Percentiles rank a stretch among this genome's conserved stretches.
Conservation (phyloP, 2,113 vertebrate species). For the Catharus minimus region DNA sequence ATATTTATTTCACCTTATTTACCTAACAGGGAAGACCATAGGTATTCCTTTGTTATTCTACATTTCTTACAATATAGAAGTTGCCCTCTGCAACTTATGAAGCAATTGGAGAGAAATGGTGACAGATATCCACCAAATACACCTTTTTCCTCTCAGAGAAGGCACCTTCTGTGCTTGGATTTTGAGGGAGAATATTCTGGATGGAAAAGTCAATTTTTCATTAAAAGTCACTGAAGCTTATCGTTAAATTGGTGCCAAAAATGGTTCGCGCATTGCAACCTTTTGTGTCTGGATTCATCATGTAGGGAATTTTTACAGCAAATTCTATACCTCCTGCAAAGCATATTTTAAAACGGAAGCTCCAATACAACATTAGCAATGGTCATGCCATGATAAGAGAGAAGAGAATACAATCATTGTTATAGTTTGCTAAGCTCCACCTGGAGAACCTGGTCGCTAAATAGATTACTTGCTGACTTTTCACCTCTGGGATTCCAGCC, state of each 20-base stretch:
- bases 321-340: conserved; percentile 48
- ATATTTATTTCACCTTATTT: background rate
- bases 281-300: conserved; percentile 20
- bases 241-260: conserved; percentile 20
- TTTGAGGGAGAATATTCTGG: background rate
- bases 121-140: background rate
- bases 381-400: background rate
- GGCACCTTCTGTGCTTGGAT: background rate
- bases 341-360: conserved; percentile 20
- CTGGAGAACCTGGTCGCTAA: conserved; percentile 66
- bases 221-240: conserved; percentile 35
- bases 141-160: background rate
- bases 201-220: conserved; percentile 14
- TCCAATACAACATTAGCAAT: conserved; percentile 12
- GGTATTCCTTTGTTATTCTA: background rate
- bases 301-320: conserved; percentile 4
- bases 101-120: background rate
- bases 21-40: background rate
- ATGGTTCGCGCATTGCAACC: background rate
- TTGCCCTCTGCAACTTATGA: background rate
- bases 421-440: conserved; percentile 53
- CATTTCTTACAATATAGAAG: background rate
- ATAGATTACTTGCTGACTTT: conserved; percentile 69
- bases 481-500: conserved; percentile 68
- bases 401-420: conserved; percentile 41